Base-by-base conservation (phyloP, 2,113 vertebrate species). In the Erpornis zantholeuca region DNA sequence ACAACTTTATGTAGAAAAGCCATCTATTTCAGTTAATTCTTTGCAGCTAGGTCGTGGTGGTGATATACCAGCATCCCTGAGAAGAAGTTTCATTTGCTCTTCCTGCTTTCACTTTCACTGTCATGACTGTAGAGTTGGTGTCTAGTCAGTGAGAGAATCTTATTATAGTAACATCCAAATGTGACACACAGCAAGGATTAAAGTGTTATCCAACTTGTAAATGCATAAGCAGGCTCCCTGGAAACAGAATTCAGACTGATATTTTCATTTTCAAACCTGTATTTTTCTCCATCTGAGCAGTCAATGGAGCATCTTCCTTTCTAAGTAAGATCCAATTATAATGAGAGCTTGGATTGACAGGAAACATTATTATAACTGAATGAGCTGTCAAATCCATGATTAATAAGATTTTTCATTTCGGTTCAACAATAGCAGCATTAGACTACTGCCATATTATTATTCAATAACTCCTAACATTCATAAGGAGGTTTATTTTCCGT, bases 351-450 rank as follows among this genome's bases (percentile, higher is more conserved):
- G 79, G 96, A 96, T 82, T 97, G 97, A 96, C 95, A 96, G 81
- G 78, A 95, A 96, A 96, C 94, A 97, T 96, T 95, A 97, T 95
- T 89, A 86, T 91, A 95, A 79, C 92, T 93, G 95, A 96, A 96
- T 96, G 91, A 92, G 95, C 95, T 97, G 97, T 98, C 97, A 98
- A 97, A 97, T 94, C 72, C 95, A 94, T 97, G 97, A 98, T 97
- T 97, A 97, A 97, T 96, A 96, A 95, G 82, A 88, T 90, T 96
- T 94, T 96, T 80, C 96, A 96, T 94, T 97, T 97, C 96, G 83
- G 86, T 95, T 97, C 97, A 97, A 96, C 97, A 95, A 95, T 93
- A 92, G 93, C 64, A 88, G 56, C 75, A 66, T 90, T 91, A 96
- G 80, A 73, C 47, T 45, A 49, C 79, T 86, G 60, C 38, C 76